phyloP scores from a whole-genome alignment of 2,113 vertebrate species.

The Leucopternis melanops region DNA sequence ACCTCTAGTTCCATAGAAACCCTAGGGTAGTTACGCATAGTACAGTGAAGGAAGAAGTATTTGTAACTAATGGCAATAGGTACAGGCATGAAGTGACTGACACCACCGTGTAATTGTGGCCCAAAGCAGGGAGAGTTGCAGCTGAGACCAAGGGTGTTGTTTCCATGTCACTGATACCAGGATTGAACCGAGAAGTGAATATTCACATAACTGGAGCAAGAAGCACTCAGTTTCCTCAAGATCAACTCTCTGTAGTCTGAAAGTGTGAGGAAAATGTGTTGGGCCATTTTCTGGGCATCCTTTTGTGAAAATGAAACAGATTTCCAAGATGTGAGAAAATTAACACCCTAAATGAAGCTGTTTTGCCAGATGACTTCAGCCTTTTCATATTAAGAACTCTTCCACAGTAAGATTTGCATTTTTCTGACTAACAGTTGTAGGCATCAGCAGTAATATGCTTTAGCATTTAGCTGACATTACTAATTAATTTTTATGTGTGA shows the following conservation, averaged over 20 bases:
- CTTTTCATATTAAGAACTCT: not conserved
- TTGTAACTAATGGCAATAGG: not conserved
- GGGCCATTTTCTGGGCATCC: not conserved
- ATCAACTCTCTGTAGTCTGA: not conserved
- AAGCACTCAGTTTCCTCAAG: not conserved
- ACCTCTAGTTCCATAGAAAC: not conserved
- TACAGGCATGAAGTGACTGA: not conserved
- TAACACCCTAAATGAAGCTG: not conserved
- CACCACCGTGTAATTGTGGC: not conserved
- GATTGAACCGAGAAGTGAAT: not conserved
- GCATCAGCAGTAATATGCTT: not conserved
- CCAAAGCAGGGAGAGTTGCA: not conserved
- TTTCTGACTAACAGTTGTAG: not conserved
- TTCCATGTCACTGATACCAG: not conserved
- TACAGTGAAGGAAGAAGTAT: not conserved
- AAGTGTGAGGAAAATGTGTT: not conserved
- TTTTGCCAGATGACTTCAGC: not conserved
- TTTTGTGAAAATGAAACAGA: conserved; percentile 20
- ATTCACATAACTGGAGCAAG: not conserved
- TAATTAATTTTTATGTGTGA: not conserved
- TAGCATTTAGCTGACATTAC: not conserved
- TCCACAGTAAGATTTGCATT: not conserved
- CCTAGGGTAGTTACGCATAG: not conserved
- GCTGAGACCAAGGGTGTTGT: not conserved
- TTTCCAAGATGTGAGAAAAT: not conserved